Percentiles rank a stretch among this genome's conserved stretches.
phyloP scores from a whole-genome alignment of 2,888 invertebrate genomes.

The Iselma pallidipennis region DNA sequence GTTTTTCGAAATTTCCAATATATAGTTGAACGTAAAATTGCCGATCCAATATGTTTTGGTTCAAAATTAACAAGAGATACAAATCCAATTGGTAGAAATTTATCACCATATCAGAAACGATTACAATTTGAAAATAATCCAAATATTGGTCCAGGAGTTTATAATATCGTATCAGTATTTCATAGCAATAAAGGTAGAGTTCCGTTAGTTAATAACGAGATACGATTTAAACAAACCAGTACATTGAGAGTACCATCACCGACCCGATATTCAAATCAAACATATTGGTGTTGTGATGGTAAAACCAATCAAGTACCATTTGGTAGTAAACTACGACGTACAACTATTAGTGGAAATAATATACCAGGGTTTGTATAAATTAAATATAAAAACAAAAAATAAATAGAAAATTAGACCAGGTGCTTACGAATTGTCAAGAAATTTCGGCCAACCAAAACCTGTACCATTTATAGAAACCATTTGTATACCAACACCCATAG shows the following conservation, averaged over 20 bases:
- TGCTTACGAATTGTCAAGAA: constrained; percentile 34
- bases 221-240: constrained; percentile 40
- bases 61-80: constrained; percentile 41
- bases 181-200: constrained; percentile 44
- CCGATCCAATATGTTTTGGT: constrained; percentile 48
- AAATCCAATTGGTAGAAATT: constrained; percentile 40
- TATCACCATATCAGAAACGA: constrained; percentile 42
- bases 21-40: constrained; percentile 45
- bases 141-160: constrained; percentile 40
- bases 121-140: constrained; percentile 32
- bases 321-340: constrained; percentile 23
- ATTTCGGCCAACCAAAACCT: constrained; percentile 55
- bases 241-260: constrained; percentile 46
- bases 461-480: constrained; percentile 54
- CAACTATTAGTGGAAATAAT: constrained; percentile 24
- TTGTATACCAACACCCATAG: constrained; percentile 52
- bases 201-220: constrained; percentile 41
- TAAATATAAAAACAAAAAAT: background rate
- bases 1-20: constrained; percentile 41
- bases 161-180: constrained; percentile 37
- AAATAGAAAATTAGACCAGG: constrained; percentile 42
- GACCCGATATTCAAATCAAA: constrained; percentile 36
- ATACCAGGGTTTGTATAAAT: constrained; percentile 45
- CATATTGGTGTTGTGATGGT: constrained; percentile 14
- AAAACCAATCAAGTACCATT: constrained; percentile 40